Evolutionary conservation across 2,888 invertebrate genomes (phyloP).

Genomic region (Himalopsyche japonica): DNA sequence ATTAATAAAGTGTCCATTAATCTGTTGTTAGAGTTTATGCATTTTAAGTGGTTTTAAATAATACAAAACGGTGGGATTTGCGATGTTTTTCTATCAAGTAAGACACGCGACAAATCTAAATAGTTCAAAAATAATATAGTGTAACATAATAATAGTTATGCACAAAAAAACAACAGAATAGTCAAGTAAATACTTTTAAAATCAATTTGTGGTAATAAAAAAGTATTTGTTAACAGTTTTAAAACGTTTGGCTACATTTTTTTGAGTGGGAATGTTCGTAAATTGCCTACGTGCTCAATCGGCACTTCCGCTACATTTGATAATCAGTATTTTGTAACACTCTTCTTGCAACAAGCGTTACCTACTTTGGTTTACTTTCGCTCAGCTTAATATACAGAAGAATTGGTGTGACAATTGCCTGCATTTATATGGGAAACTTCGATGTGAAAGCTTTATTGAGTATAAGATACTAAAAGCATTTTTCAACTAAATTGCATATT

Average conservation of each 20-base stretch:
- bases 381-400: background rate
- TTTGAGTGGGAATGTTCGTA: background rate
- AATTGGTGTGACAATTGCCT: background rate
- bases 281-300: constrained; percentile 1
- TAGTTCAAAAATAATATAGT: too few relatives aligned
- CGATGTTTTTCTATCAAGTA: too few relatives aligned
- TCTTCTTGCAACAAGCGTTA: background rate
- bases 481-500: too few relatives aligned
- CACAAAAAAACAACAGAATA: too few relatives aligned
- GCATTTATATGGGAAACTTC: background rate
- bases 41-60: too few relatives aligned
- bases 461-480: too few relatives aligned
- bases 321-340: background rate
- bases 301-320: background rate
- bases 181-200: too few relatives aligned
- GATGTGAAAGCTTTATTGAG: background rate
- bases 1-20: too few relatives aligned
- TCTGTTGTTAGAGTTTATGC: too few relatives aligned
- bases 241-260: background rate
- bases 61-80: too few relatives aligned
- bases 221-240: background rate
- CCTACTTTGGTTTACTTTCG: background rate
- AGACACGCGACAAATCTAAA: too few relatives aligned
- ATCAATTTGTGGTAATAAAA: background rate
- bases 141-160: too few relatives aligned